A percentile compares a stretch with the other conserved stretches of the same genome.
These are phyloP conservation scores for Apostichopus japonicus DNA, from an alignment of 35 echinoderm and acorn worm species.

Conservation along the genomic window DNA sequence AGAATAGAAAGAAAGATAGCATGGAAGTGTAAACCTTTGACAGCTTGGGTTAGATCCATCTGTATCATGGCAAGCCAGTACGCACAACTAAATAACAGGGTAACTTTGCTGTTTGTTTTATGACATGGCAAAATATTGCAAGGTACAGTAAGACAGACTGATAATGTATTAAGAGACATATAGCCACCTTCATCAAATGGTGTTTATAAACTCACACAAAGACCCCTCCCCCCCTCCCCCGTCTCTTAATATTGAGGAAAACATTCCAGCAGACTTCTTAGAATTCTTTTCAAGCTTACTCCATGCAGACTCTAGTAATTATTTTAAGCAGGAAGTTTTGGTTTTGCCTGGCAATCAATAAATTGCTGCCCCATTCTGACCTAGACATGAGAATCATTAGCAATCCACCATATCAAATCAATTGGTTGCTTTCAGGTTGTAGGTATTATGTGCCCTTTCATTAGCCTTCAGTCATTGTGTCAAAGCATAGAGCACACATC, in stretches of 20 bases:
- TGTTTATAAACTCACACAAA: no score
- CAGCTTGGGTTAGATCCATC: no score
- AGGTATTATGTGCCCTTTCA: constrained; percentile 21
- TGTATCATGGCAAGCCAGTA: no score
- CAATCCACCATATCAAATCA: constrained; percentile 1
- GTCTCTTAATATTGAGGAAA: background rate
- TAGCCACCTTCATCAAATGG: no score
- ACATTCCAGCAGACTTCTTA: background rate
- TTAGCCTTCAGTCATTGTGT: constrained; percentile 34
- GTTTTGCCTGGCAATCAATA: background rate
- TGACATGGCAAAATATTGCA: no score
- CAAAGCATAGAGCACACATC: constrained; percentile 11
- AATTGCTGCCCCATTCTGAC: background rate
- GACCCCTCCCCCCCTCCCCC: no score
- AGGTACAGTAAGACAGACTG: no score
- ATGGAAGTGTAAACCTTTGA: no score
- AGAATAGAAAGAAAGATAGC: no score
- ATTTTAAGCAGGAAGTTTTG: background rate
- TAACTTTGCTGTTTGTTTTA: no score
- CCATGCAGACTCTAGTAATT: background rate
- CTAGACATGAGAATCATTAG: constrained; percentile 34
- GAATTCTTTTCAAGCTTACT: background rate
- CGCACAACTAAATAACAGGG: no score
- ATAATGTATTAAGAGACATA: no score
- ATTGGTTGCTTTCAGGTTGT: background rate